These are phyloP conservation scores for Scarus forsteni DNA, from an alignment of 2,797 vertebrate species.

Conservation along the genomic window DNA sequence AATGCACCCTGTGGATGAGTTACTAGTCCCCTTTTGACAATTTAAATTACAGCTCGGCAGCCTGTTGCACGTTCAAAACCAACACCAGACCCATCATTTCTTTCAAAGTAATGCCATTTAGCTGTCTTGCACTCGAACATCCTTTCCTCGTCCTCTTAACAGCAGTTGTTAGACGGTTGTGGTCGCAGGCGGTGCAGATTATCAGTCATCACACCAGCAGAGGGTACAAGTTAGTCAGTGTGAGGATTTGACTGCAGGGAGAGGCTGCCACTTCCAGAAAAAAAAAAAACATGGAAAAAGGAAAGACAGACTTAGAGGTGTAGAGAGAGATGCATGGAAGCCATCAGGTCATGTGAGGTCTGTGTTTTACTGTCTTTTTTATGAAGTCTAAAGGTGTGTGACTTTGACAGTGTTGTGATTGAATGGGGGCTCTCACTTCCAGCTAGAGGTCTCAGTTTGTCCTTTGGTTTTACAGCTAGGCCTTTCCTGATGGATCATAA, in stretches of 20 bases:
- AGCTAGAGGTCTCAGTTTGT: slow-evolving; percentile 53
- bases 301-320: slow-evolving; percentile 17
- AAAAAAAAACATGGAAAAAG: slow-evolving; percentile 40
- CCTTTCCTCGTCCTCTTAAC: slow-evolving; percentile 43
- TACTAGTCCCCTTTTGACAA: slow-evolving; percentile 23
- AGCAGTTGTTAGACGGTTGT: slow-evolving; percentile 47
- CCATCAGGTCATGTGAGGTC: slow-evolving; percentile 37
- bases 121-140: slow-evolving; percentile 34
- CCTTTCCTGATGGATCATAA: slow-evolving; percentile 74
- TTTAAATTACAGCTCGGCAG: slow-evolving; percentile 50
- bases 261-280: slow-evolving; percentile 42
- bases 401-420: slow-evolving; percentile 51
- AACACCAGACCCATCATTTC: slow-evolving; percentile 31
- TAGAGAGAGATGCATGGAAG: background rate
- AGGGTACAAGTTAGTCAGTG: slow-evolving; percentile 43
- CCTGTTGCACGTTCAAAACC: slow-evolving; percentile 55
- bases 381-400: slow-evolving; percentile 63
- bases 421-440: slow-evolving; percentile 60
- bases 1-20: slow-evolving; percentile 32
- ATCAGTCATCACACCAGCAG: slow-evolving; percentile 44
- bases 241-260: slow-evolving; percentile 41
- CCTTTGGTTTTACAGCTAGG: slow-evolving; percentile 62
- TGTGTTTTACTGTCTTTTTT: slow-evolving; percentile 64
- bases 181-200: slow-evolving; percentile 44
- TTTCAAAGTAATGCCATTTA: slow-evolving; percentile 42